Percentiles rank a stretch among this genome's conserved stretches.
Evolutionary conservation across 2,113 vertebrate species (phyloP).

Genomic region (Chloroceryle aenea): DNA sequence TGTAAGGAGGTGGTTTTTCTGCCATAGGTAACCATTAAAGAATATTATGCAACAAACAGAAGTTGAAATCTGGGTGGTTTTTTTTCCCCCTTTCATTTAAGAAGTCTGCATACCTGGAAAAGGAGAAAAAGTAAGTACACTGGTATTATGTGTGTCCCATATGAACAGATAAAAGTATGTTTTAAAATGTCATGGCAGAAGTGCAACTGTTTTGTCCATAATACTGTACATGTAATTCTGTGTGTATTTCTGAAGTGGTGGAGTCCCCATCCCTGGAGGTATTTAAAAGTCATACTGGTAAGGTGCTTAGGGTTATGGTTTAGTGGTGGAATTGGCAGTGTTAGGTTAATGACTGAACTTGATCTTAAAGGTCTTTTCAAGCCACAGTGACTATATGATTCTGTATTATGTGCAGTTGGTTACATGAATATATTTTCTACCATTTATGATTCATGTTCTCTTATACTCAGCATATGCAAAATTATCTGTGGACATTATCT

Average conservation of each 20-base stretch:
- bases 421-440: neutral
- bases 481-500: neutral
- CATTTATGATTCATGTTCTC: neutral
- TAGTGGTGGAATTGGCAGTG: too few species aligned
- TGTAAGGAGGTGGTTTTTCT: neutral
- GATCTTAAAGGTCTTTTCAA: too few species aligned
- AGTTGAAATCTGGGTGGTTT: neutral
- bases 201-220: neutral
- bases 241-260: neutral
- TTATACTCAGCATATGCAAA: neutral
- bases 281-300: too few species aligned
- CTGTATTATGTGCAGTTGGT: neutral
- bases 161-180: neutral
- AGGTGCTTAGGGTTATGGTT: too few species aligned
- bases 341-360: too few species aligned
- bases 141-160: neutral
- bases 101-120: neutral
- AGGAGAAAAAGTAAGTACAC: neutral
- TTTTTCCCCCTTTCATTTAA: neutral
- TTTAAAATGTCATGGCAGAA: neutral
- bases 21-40: neutral
- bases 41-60: neutral
- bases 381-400: too few species aligned
- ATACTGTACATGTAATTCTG: neutral
- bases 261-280: too few species aligned